Evolutionary conservation across 64 coral and sea anemone genomes (phyloP).

Genomic region (Hydrozoanthus tunicans): DNA sequence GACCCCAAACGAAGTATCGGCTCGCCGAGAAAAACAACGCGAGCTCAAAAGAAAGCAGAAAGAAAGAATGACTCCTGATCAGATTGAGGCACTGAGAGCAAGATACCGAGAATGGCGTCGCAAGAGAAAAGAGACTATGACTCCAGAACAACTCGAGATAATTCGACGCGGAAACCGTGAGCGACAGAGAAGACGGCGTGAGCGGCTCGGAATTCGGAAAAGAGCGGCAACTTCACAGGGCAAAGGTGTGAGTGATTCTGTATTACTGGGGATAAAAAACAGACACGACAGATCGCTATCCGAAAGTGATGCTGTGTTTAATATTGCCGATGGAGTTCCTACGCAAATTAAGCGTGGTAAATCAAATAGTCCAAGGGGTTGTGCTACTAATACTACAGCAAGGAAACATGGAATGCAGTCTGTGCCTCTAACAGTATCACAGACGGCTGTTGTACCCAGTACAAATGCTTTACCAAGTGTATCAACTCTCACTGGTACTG

Average conservation of each 20-base stretch:
- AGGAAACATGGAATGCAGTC: slow-evolving; percentile 16
- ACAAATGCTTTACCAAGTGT: slow-evolving; percentile 5
- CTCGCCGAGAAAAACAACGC: slow-evolving; percentile 90
- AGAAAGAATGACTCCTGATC: slow-evolving; percentile 90
- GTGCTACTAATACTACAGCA: background rate
- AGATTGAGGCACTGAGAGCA: slow-evolving; percentile 87
- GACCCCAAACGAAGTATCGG: slow-evolving; percentile 72
- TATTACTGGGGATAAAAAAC: slow-evolving; percentile 82
- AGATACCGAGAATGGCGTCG: slow-evolving; percentile 94
- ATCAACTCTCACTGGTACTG: slow-evolving; percentile 16
- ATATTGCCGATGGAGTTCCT: slow-evolving; percentile 3
- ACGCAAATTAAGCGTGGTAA: background rate
- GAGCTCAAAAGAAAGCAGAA: slow-evolving; percentile 94
- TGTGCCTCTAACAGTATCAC: background rate
- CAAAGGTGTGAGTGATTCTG: slow-evolving; percentile 73
- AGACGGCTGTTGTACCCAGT: background rate
- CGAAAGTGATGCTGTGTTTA: slow-evolving; percentile 22
- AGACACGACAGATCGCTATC: slow-evolving; percentile 58
- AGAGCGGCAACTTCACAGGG: slow-evolving; percentile 66
- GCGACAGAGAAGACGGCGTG: slow-evolving; percentile 91
- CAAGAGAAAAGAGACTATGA: slow-evolving; percentile 94
- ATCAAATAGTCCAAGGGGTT: background rate
- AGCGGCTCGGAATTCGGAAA: slow-evolving; percentile 85
- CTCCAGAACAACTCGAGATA: slow-evolving; percentile 91
- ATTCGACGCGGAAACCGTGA: slow-evolving; percentile 93